Evolutionary conservation across 2,888 invertebrate species (phyloP).

Genomic region (Caenorhabditis auriculariae): DNA sequence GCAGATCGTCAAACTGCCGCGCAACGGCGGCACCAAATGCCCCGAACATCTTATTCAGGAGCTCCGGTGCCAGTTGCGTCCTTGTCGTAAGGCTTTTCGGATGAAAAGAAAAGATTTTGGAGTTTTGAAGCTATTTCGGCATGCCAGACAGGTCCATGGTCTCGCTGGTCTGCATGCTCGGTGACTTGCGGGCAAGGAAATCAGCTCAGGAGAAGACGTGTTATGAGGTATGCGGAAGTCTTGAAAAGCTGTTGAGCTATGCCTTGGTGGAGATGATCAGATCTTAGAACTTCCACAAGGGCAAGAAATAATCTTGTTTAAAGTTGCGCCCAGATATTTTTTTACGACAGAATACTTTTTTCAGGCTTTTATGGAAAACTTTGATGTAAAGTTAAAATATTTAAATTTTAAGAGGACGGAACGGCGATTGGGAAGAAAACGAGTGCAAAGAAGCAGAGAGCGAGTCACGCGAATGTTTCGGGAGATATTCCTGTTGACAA

Average conservation of each 20-base stretch:
- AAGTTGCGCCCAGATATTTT: too few relatives aligned
- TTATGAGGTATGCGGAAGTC: conserved; percentile 9
- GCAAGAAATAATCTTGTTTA: too few relatives aligned
- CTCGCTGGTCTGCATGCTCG: conserved; percentile 67
- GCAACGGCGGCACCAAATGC: conserved; percentile 60
- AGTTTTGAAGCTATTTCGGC: conserved; percentile 52
- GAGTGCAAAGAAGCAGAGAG: conserved; percentile 33
- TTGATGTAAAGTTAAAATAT: too few relatives aligned
- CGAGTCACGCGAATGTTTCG: conserved; percentile 25
- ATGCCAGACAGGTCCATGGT: conserved; percentile 67
- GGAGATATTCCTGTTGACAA: conserved; percentile 15
- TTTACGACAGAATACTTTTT: too few relatives aligned
- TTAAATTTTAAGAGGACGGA: conserved; percentile 18
- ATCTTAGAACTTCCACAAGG: too few relatives aligned
- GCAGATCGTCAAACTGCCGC: conserved; percentile 53
- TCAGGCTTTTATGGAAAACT: too few relatives aligned
- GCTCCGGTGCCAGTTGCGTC: conserved; percentile 55
- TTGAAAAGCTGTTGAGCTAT: too few relatives aligned
- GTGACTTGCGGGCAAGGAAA: conserved; percentile 70
- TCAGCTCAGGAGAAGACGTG: conserved; percentile 69
- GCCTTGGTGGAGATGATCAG: too few relatives aligned
- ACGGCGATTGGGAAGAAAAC: conserved; percentile 38
- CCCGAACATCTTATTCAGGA: conserved; percentile 61
- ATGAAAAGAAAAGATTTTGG: not conserved
- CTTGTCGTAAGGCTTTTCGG: conserved; percentile 53